Evolutionary conservation across 2,797 vertebrate species (phyloP).

Genomic region (Poeciliopsis presidionis): DNA sequence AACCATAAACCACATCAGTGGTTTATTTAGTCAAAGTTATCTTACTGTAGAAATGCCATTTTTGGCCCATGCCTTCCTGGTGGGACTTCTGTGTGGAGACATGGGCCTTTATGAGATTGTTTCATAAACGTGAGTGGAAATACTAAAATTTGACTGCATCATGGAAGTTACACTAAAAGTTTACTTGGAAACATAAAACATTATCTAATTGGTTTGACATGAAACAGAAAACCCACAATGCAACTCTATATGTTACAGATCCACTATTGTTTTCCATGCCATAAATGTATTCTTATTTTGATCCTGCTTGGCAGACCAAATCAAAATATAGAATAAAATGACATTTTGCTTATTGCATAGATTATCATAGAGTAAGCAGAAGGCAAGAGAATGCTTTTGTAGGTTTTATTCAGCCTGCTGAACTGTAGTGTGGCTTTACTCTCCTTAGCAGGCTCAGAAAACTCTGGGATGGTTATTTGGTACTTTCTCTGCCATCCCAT

Average conservation of each 20-base stretch:
- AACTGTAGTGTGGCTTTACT: not conserved
- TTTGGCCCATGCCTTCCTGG: not conserved
- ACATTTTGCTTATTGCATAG: not conserved
- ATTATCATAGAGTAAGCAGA: not conserved
- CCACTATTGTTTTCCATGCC: not conserved
- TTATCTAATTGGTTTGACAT: not conserved
- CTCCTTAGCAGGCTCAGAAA: not conserved
- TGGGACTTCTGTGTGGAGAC: not conserved
- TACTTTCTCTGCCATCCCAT: not conserved
- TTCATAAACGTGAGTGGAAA: not conserved
- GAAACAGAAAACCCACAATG: not conserved
- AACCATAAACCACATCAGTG: not conserved
- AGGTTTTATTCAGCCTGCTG: not conserved
- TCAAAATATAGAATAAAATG: not conserved
- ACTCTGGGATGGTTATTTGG: not conserved
- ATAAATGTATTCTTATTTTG: not conserved
- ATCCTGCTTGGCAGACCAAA: not conserved
- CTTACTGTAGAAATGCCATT: not conserved
- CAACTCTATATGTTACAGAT: not conserved
- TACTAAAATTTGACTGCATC: not conserved
- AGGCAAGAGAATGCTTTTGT: not conserved
- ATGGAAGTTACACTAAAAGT: not conserved
- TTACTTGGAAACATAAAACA: not conserved
- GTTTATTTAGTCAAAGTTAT: not conserved
- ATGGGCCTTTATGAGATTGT: not conserved